Evolutionary conservation across 2,888 invertebrate species (phyloP).

Genomic region (Ophonus ardosiacus): DNA sequence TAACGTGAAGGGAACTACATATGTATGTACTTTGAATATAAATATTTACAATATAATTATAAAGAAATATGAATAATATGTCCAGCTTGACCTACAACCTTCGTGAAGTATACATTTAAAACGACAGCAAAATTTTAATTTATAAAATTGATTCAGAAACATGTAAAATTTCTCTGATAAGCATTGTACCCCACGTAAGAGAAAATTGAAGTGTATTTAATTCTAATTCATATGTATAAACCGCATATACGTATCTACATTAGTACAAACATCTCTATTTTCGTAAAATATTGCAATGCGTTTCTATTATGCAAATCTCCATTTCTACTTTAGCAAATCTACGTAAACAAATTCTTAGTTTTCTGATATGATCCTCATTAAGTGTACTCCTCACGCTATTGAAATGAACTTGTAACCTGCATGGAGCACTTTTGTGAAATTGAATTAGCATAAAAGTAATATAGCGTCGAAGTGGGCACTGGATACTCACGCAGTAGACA

Average conservation of each 20-base stretch:
- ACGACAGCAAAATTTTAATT: too few relatives aligned
- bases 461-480: constrained; percentile 10
- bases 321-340: neutral
- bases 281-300: neutral
- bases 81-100: too few relatives aligned
- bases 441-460: constrained; percentile 55
- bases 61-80: too few relatives aligned
- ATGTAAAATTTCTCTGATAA: neutral
- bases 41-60: too few relatives aligned
- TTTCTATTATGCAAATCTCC: neutral
- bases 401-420: constrained; percentile 34
- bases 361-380: constrained; percentile 20
- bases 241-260: neutral
- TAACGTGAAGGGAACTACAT: too few relatives aligned
- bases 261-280: neutral
- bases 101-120: too few relatives aligned
- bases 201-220: neutral
- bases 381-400: constrained; percentile 3
- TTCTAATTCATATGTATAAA: neutral
- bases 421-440: constrained; percentile 46
- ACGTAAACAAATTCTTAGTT: constrained; percentile 14
- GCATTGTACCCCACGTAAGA: neutral
- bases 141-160: too few relatives aligned
- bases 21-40: too few relatives aligned
- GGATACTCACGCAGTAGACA: constrained; percentile 12